Percentiles rank a stretch among this genome's conserved stretches.
Evolutionary conservation across 2,113 vertebrate genomes (phyloP).

Genomic region (Tachysurus vachellii): DNA sequence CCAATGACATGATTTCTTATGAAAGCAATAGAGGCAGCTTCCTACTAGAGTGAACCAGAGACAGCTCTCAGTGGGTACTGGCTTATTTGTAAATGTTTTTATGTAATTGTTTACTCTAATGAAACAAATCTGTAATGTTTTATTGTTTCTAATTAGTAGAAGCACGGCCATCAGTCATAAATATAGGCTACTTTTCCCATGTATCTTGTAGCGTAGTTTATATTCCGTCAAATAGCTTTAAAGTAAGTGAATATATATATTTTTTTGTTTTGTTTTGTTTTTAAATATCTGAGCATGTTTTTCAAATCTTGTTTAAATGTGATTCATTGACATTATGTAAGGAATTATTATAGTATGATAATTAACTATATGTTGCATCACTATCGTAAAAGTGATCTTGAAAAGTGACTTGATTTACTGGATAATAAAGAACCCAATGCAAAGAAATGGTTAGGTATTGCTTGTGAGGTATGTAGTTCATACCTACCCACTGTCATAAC

Average conservation of each 20-base stretch:
- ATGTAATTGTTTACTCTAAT: neutral
- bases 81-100: neutral
- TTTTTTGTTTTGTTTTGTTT: too few relatives aligned
- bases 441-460: conserved; percentile 23
- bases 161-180: neutral
- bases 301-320: neutral
- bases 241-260: neutral
- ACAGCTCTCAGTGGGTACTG: neutral
- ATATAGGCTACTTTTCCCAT: neutral
- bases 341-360: neutral
- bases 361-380: neutral
- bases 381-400: neutral
- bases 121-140: neutral
- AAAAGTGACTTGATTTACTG: conserved; percentile 1
- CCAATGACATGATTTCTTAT: neutral
- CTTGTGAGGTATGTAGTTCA: conserved; percentile 35
- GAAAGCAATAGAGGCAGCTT: neutral
- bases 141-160: neutral
- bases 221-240: neutral
- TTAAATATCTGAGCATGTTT: neutral
- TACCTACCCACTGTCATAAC: conserved; percentile 27
- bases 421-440: neutral
- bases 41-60: neutral
- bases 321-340: neutral
- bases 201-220: neutral